Conservation (phyloP, 2,888 invertebrate genomes). For the Steinernema hermaphroditum region DNA sequence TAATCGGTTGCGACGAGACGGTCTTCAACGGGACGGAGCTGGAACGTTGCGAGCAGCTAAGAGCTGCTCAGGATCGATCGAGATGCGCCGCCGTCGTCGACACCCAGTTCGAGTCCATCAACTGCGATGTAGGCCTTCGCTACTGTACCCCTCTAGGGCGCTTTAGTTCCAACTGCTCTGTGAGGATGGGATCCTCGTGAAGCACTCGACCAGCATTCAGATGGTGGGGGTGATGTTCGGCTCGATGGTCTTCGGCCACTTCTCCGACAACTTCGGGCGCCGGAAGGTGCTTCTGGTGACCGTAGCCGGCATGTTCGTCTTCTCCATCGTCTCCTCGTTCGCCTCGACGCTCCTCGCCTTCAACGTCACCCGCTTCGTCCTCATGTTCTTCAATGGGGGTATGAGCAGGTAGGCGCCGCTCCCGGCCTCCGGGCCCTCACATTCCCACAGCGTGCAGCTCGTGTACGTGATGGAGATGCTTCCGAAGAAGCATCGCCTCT, state of each 20-base stretch:
- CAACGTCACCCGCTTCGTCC: slow-evolving; percentile 37
- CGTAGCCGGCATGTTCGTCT: slow-evolving; percentile 34
- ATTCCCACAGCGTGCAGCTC: slow-evolving; percentile 46
- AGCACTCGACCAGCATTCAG: slow-evolving; percentile 54
- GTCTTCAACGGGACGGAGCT: not conserved
- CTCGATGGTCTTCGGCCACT: slow-evolving; percentile 58
- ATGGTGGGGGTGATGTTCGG: slow-evolving; percentile 60
- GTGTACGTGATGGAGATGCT: slow-evolving; percentile 61
- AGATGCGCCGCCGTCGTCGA: not conserved
- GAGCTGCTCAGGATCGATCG: not conserved
- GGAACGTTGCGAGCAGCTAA: slow-evolving; percentile 10
- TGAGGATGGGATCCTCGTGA: slow-evolving; percentile 43
- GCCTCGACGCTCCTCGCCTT: slow-evolving; percentile 37
- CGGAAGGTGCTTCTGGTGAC: slow-evolving; percentile 33
- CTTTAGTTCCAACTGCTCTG: slow-evolving; percentile 50
- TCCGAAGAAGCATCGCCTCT: slow-evolving; percentile 57
- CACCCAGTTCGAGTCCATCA: slow-evolving; percentile 19
- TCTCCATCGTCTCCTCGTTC: slow-evolving; percentile 37
- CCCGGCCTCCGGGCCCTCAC: no score
- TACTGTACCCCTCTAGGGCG: not conserved
- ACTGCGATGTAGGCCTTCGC: not conserved
- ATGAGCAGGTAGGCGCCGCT: slow-evolving; percentile 43
- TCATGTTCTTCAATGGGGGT: slow-evolving; percentile 45
- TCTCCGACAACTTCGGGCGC: slow-evolving; percentile 57
- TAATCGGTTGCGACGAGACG: not conserved